Percentiles rank a stretch among this genome's conserved stretches.
Evolutionary conservation across 2,797 vertebrate genomes (phyloP).

Genomic region (Smutsia gigantea): DNA sequence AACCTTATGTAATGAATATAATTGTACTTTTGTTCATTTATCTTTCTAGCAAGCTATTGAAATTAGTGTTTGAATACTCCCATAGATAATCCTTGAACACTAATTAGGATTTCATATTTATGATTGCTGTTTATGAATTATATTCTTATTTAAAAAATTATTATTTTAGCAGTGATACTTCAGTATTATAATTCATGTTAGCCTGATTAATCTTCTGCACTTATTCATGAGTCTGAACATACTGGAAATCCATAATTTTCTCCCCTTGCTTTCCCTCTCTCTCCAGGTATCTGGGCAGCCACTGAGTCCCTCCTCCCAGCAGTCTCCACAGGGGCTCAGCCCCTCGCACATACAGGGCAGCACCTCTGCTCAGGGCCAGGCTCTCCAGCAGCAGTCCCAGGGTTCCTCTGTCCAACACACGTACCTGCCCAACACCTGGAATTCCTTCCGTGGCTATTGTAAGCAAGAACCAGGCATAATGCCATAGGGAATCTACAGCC

Average conservation of each 20-base stretch:
- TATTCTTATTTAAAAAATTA: not conserved
- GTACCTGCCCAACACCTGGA: slow-evolving; percentile 96
- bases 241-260: not conserved
- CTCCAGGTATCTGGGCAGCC: slow-evolving; percentile 92
- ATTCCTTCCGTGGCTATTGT: slow-evolving; percentile 95
- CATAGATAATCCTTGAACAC: not conserved
- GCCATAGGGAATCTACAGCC: not conserved
- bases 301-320: slow-evolving; percentile 94
- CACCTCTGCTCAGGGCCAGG: slow-evolving; percentile 89
- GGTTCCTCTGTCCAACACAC: slow-evolving; percentile 93
- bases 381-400: slow-evolving; percentile 90
- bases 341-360: slow-evolving; percentile 90
- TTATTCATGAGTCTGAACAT: not conserved
- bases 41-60: slow-evolving; percentile 19
- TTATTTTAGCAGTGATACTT: not conserved
- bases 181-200: not conserved
- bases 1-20: not conserved
- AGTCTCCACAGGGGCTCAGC: slow-evolving; percentile 92
- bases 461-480: slow-evolving; percentile 80
- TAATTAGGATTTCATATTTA: slow-evolving; percentile 14
- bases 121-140: slow-evolving; percentile 39
- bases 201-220: not conserved
- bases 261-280: not conserved
- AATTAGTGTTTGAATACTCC: slow-evolving; percentile 1
- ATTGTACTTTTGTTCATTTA: slow-evolving; percentile 34